Conservation (phyloP, 1,140 invertebrate genomes). For the Plutomurus gul region DNA sequence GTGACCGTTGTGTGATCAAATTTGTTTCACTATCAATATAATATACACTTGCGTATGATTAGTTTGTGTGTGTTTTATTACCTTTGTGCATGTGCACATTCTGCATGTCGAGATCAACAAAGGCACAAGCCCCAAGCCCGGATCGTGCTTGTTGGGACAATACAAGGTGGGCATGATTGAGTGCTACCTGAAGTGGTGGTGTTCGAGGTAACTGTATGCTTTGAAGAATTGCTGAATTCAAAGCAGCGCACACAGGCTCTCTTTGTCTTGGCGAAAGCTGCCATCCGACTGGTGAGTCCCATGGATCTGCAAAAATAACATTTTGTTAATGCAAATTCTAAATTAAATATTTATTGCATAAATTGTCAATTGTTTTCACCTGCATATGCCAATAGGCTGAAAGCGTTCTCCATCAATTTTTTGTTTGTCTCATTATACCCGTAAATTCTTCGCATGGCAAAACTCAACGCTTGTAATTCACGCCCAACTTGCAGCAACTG, state of each 20-base stretch:
- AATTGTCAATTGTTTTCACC: too few relatives aligned
- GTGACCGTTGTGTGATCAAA: too few relatives aligned
- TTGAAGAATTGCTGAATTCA: conserved; percentile 94
- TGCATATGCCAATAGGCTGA: conserved; percentile 96
- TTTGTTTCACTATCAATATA: too few relatives aligned
- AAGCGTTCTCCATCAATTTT: conserved; percentile 94
- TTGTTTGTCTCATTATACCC: conserved; percentile 85
- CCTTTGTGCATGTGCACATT: too few relatives aligned
- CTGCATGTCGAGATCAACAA: conserved; percentile 76
- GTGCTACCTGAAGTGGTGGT: conserved; percentile 88
- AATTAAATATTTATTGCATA: too few relatives aligned
- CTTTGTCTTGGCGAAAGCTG: conserved; percentile 89
- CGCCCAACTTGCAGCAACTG: conserved; percentile 92
- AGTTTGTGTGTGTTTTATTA: too few relatives aligned
- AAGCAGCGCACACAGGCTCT: conserved; percentile 89
- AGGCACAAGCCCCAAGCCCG: conserved; percentile 90
- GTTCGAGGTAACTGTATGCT: conserved; percentile 83
- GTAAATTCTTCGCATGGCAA: conserved; percentile 78
- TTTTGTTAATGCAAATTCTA: too few relatives aligned
- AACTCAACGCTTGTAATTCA: conserved; percentile 88
- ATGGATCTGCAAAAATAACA: too few relatives aligned
- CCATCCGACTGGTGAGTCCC: conserved; percentile 93
- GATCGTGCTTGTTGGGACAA: conserved; percentile 71
- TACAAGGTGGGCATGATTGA: conserved; percentile 84
- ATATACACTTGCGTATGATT: too few relatives aligned